phyloP scores from a whole-genome alignment of 2,797 vertebrate genomes.

The Leptoclinus maculatus region DNA sequence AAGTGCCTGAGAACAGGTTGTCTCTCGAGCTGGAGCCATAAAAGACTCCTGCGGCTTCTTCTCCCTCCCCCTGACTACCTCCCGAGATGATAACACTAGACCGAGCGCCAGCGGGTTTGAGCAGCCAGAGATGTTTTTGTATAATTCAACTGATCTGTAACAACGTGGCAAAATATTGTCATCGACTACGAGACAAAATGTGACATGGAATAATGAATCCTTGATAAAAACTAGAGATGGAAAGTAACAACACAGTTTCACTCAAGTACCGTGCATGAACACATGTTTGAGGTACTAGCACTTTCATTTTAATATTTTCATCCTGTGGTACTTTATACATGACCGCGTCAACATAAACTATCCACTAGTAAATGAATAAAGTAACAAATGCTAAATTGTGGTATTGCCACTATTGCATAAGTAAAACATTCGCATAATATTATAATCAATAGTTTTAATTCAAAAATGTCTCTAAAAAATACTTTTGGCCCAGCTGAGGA shows the following conservation, averaged over 20 bases:
- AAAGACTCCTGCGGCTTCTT: conserved; percentile 74
- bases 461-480: background rate
- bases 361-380: background rate
- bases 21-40: conserved; percentile 75
- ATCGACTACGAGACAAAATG: background rate
- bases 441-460: background rate
- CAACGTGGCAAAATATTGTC: background rate
- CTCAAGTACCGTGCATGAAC: background rate
- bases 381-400: background rate
- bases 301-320: background rate
- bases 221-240: background rate
- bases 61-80: conserved; percentile 68
- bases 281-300: background rate
- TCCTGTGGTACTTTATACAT: background rate
- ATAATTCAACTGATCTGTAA: background rate
- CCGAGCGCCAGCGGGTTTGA: conserved; percentile 23
- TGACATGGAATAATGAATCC: background rate
- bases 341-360: background rate
- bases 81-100: conserved; percentile 59
- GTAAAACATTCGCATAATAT: background rate
- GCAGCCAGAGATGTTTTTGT: conserved; percentile 5
- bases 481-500: background rate
- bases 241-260: background rate
- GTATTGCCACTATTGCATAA: background rate
- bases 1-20: conserved; percentile 81